Evolutionary conservation across 2,797 vertebrate species (phyloP).

Genomic region (Dermochelys coriacea): DNA sequence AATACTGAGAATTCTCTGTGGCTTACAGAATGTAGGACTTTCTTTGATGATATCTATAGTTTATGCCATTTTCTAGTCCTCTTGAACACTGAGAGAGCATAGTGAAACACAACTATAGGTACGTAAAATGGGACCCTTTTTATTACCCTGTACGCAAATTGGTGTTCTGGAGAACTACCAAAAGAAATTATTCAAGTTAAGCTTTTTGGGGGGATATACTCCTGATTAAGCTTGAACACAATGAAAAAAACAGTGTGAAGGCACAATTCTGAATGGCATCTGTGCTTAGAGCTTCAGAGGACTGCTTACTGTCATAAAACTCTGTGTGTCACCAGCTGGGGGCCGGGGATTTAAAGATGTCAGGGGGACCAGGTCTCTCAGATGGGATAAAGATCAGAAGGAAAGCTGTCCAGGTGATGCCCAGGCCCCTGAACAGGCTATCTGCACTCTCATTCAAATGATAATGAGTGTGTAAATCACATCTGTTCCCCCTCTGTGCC

Average conservation of each 20-base stretch:
- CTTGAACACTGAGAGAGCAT: slow-evolving; percentile 35
- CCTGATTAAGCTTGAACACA: slow-evolving; percentile 88
- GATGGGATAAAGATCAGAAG: slow-evolving; percentile 98
- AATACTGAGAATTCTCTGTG: neutral
- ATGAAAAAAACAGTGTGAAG: slow-evolving; percentile 89
- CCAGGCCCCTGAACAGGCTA: slow-evolving; percentile 89
- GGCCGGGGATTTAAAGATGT: slow-evolving; percentile 88
- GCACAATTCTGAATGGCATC: slow-evolving; percentile 91
- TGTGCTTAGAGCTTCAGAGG: slow-evolving; percentile 88
- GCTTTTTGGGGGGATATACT: slow-evolving; percentile 85
- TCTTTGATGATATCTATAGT: slow-evolving; percentile 69
- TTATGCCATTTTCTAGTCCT: slow-evolving; percentile 65
- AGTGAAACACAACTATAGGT: slow-evolving; percentile 73
- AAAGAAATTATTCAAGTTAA: slow-evolving; percentile 84
- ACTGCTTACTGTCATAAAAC: slow-evolving; percentile 91
- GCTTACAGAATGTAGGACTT: slow-evolving; percentile 19
- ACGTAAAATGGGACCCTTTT: slow-evolving; percentile 77
- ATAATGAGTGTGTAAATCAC: slow-evolving; percentile 99
- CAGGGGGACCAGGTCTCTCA: slow-evolving; percentile 91
- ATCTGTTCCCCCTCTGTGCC: slow-evolving; percentile 94
- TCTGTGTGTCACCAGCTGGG: slow-evolving; percentile 92
- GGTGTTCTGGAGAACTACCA: slow-evolving; percentile 85
- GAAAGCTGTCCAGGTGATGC: slow-evolving; percentile 96
- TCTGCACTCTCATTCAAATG: slow-evolving; percentile 97
- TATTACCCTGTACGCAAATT: slow-evolving; percentile 83